Conservation (phyloP, 2,888 invertebrate species). For the Drosophila meridionalis region DNA sequence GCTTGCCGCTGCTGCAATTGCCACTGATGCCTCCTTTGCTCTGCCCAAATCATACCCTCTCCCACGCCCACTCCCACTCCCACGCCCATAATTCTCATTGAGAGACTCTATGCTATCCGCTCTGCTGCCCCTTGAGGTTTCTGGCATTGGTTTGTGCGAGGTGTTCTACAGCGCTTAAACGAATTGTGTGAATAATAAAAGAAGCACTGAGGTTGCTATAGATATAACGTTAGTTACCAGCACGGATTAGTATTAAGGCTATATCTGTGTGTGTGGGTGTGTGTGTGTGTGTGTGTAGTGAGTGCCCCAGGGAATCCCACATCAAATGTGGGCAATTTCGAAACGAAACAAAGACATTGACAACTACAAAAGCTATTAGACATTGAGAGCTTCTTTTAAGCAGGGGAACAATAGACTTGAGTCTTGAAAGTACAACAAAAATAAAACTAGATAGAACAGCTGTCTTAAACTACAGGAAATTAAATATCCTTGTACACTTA, state of each 20-base stretch:
- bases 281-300: neutral
- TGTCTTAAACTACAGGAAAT: neutral
- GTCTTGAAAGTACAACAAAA: neutral
- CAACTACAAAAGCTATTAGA: conserved; percentile 11
- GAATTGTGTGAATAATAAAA: conserved; percentile 76
- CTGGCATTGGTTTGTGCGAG: conserved; percentile 48
- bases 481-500: neutral
- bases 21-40: conserved; percentile 29
- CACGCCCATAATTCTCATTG: neutral
- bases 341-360: conserved; percentile 12
- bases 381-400: conserved; percentile 12
- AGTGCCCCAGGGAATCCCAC: neutral
- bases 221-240: conserved; percentile 59
- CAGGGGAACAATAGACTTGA: conserved; percentile 15
- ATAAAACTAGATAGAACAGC: neutral
- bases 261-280: neutral
- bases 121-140: conserved; percentile 63
- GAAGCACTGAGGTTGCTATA: conserved; percentile 54
- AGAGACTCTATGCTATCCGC: conserved; percentile 11
- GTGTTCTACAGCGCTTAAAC: conserved; percentile 67
- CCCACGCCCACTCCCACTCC: neutral
- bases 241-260: conserved; percentile 60
- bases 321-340: conserved; percentile 8
- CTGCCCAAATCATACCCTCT: neutral
- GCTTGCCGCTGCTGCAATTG: conserved; percentile 49